Conservation (phyloP, 2,888 invertebrate genomes). For the Heliconius aoede region DNA sequence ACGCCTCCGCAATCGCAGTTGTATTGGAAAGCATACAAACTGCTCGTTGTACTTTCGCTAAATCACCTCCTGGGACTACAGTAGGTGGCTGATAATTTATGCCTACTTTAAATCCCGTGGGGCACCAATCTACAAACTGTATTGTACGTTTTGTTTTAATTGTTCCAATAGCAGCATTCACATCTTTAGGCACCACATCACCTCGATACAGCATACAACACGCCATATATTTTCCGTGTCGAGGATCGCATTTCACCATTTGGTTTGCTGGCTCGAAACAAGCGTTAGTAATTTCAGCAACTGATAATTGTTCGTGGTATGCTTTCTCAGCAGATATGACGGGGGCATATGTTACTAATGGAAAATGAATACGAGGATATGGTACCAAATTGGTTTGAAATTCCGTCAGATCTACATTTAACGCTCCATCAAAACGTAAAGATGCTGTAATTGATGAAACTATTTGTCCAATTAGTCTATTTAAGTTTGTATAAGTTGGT, state of each 20-base stretch:
- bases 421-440: slow-evolving; percentile 94
- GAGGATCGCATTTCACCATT: slow-evolving; percentile 96
- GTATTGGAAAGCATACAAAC: slow-evolving; percentile 99
- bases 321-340: slow-evolving; percentile 97
- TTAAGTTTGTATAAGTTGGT: slow-evolving; percentile 97
- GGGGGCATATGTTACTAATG: slow-evolving; percentile 94
- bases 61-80: slow-evolving; percentile 95
- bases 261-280: slow-evolving; percentile 98
- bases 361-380: slow-evolving; percentile 97
- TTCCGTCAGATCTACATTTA: slow-evolving; percentile 96
- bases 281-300: slow-evolving; percentile 96
- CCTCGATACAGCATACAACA: slow-evolving; percentile 97
- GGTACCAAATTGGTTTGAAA: slow-evolving; percentile 97
- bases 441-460: slow-evolving; percentile 96
- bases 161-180: slow-evolving; percentile 95
- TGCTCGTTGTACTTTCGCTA: slow-evolving; percentile 96
- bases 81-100: slow-evolving; percentile 95
- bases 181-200: slow-evolving; percentile 97
- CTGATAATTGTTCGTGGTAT: slow-evolving; percentile 95
- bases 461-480: slow-evolving; percentile 97
- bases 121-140: slow-evolving; percentile 97
- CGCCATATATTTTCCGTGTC: slow-evolving; percentile 96
- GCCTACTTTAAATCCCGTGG: slow-evolving; percentile 90
- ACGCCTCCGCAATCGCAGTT: slow-evolving; percentile 98
- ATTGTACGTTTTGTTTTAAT: slow-evolving; percentile 97